Base-by-base conservation (phyloP, 2,797 vertebrate genomes). In the Chaunax sp. region DNA sequence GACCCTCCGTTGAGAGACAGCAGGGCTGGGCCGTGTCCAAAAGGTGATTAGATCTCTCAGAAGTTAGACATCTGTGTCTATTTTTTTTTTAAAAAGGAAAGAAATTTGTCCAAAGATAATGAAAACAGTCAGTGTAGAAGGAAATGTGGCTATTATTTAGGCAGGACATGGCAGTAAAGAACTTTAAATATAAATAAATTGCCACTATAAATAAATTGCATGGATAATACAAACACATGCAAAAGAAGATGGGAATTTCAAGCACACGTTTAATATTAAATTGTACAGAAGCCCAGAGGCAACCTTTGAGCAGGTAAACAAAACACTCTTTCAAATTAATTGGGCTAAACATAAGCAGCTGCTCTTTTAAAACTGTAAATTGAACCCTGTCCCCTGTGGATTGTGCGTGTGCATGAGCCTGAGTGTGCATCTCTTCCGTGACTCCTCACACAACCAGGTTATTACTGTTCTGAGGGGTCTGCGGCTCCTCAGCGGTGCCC, bases 401-500 rank as follows among this genome's bases (percentile, higher is more conserved):
- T 43, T 77, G 15, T 63, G 28, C 12, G 2, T 43, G 45, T 64
- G 38, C 9, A 2, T 75, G 59, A 43, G 13, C 38, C 45, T 80
- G 23, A 50, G 69, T 78, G 69, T 77, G 67, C 40, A 25, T 78
- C 58, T 52, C 44, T 77, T 73, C 75, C 65, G 70, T 64, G 78
- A 73, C 62, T 80, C 64, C 79, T 69, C 55, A 69, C 61, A 72
- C 84, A 63, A 75, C 44, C 86, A 98, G 97, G 97, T 56, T 90
- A 95, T 92, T 98, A 95, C 87, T 99, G 97, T 65, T 94, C 95
- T 19, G 71, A 63, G 66, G 96, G 95, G 51, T 93, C 95, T 18
- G 87, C 49, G 33, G 62, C 75, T 78, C 96, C 97, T 26, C 75
- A 83, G 69, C 86, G 81, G 41, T 99, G 97, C 84, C 95, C 95